phyloP scores from a whole-genome alignment of 2,113 vertebrate species.

The Mormyrus lacerda region DNA sequence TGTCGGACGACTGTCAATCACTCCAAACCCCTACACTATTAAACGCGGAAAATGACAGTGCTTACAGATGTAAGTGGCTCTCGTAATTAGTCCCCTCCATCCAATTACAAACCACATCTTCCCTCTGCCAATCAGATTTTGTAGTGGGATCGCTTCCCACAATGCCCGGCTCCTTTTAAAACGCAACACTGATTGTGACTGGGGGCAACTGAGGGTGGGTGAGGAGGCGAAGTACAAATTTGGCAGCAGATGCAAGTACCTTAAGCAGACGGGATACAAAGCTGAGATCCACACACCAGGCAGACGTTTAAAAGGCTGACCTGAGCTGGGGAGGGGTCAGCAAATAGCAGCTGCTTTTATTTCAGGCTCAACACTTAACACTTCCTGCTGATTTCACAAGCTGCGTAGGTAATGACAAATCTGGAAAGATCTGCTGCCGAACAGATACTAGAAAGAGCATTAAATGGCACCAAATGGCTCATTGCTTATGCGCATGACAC shows the following conservation, averaged over 20 bases:
- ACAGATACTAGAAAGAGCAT: neutral
- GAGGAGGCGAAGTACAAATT: neutral
- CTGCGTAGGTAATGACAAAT: neutral
- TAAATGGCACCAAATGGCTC: neutral
- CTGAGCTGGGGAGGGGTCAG: neutral
- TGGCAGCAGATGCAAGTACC: neutral
- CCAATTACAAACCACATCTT: neutral
- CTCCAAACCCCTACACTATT: neutral
- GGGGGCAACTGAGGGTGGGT: neutral
- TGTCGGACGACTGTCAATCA: conserved; percentile 24
- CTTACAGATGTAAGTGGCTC: conserved; percentile 24
- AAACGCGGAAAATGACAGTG: conserved; percentile 27
- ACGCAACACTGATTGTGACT: neutral
- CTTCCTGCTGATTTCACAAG: neutral
- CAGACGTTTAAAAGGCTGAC: neutral
- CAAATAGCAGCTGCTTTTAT: neutral
- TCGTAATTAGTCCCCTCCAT: conserved; percentile 20
- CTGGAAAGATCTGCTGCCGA: neutral
- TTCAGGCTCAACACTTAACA: neutral
- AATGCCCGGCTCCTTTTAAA: neutral
- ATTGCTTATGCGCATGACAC: neutral
- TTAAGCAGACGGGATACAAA: neutral
- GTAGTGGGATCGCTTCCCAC: neutral
- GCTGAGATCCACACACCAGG: neutral
- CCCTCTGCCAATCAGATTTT: neutral